Percentiles rank a stretch among this genome's conserved stretches.
phyloP scores from a whole-genome alignment of 2,888 invertebrate species.

The Nomada fucata region DNA sequence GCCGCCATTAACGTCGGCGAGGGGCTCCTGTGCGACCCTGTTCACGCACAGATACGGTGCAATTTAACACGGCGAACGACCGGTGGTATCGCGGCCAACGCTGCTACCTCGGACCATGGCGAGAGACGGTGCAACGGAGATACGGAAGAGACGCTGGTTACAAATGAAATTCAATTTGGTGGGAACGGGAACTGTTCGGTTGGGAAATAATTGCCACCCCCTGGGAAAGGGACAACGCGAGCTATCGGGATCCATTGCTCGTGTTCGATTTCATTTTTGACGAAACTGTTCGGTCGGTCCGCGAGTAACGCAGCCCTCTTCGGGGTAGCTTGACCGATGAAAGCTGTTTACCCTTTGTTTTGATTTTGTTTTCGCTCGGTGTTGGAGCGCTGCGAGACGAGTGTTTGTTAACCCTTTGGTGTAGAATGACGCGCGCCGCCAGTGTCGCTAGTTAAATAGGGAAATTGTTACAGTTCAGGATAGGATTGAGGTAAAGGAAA shows the following conservation, averaged over 20 bases:
- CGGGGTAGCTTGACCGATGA: too few relatives aligned
- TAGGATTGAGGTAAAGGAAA: too few relatives aligned
- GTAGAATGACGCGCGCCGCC: too few relatives aligned
- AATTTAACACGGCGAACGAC: constrained; percentile 24
- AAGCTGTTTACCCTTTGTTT: too few relatives aligned
- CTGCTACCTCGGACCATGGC: not conserved
- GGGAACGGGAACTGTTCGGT: not conserved
- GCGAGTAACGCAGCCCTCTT: too few relatives aligned
- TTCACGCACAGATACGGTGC: constrained; percentile 28
- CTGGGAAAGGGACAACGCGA: not conserved
- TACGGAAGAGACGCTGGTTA: constrained; percentile 1
- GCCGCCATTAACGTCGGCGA: constrained; percentile 22
- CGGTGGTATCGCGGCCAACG: constrained; percentile 20
- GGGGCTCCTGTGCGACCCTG: not conserved
- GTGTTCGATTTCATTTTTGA: not conserved
- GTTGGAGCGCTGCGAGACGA: too few relatives aligned
- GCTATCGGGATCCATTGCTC: not conserved
- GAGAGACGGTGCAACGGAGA: constrained; percentile 5
- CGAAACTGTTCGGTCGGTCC: too few relatives aligned
- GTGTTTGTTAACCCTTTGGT: too few relatives aligned
- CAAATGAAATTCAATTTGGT: constrained; percentile 43
- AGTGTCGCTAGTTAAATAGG: too few relatives aligned
- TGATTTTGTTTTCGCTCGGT: too few relatives aligned
- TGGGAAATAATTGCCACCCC: constrained; percentile 17
- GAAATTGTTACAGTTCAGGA: too few relatives aligned